Base-by-base conservation (phyloP, 1,140 invertebrate genomes). In the Drosophila dunni region DNA sequence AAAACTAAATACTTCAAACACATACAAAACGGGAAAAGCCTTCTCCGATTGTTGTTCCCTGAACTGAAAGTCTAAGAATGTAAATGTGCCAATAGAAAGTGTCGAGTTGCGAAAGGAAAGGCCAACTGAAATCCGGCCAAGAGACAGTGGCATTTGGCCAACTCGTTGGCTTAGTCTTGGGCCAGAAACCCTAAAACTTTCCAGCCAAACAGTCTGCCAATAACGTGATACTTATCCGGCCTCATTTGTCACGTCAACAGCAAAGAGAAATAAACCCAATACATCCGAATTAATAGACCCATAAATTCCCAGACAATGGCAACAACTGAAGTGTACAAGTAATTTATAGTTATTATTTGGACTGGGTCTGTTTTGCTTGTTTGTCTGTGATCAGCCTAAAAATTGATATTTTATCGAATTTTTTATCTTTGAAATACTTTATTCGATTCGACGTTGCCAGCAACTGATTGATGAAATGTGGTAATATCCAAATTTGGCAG, bases 301-400 rank as follows among this genome's bases (percentile, higher is more conserved):
- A 65, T 71, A 51, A 71, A 71, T 65, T 65, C 68, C 50, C 60
- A 56, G 45, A 9, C 48, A 38, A 63, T 54, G 24, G 63, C 60
- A 64, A 64, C 56, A 20, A 50, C 42, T 11, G 15, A 68, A 80
- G 44, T 71, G 24, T 15, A 42, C 62, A 29, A 51, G 65, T 74
- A 81, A 74, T 81, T 78, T 81, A 81, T 81, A 17, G 61, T 72
- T 65, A 65, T 78, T 81, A 81, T 68, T 81, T 67, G 7, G 17
- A 40, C 50, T 58, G 48, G 74, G 13, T 29, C 13, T 15, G 20
- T 11, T 56, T 81, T 61, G 7, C 10, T 10, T 10, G 36, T 80
- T 54, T 20, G 20, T 57, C 44, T 71, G 68, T 42, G 79, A 68
- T 73, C 74, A 46, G 74, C 58, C 74, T 78, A 81, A 77, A 77